Percentiles rank a stretch among this genome's conserved stretches.
These are phyloP conservation scores for Drosophila atripex DNA, from an alignment of 2,888 invertebrate genomes.

Conservation along the genomic window DNA sequence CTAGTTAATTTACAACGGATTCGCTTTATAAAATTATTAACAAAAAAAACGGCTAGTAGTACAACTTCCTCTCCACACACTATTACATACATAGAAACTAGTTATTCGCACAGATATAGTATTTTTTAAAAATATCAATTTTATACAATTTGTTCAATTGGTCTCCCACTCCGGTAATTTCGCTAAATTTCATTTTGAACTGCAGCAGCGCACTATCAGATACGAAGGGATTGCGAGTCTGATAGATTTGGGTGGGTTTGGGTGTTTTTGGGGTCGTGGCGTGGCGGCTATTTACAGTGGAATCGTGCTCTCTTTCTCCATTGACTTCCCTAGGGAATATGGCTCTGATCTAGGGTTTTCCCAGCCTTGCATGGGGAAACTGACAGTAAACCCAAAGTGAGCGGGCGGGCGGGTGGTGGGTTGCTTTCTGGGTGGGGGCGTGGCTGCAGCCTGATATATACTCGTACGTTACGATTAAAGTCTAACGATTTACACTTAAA, in stretches of 20 bases:
- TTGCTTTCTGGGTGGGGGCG: conserved; percentile 17
- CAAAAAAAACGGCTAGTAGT: conserved; percentile 53
- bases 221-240: conserved; percentile 5
- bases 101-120: conserved; percentile 36
- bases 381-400: conserved; percentile 54
- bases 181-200: conserved; percentile 33
- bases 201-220: conserved; percentile 37
- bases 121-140: conserved; percentile 57
- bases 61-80: conserved; percentile 36
- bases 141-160: conserved; percentile 71
- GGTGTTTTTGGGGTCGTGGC: conserved; percentile 16
- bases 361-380: conserved; percentile 72
- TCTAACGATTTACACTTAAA: conserved; percentile 83
- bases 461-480: conserved; percentile 69
- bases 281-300: conserved; percentile 63
- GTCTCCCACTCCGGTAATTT: conserved; percentile 10
- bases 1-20: conserved; percentile 55
- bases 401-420: conserved; percentile 26
- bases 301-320: conserved; percentile 22
- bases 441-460: conserved; percentile 53
- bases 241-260: conserved; percentile 8
- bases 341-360: conserved; percentile 41
- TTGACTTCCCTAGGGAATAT: background rate
- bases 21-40: conserved; percentile 53
- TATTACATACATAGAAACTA: conserved; percentile 37